phyloP scores from a whole-genome alignment of 2,888 invertebrate species.

The Caenorhabditis sp. region DNA sequence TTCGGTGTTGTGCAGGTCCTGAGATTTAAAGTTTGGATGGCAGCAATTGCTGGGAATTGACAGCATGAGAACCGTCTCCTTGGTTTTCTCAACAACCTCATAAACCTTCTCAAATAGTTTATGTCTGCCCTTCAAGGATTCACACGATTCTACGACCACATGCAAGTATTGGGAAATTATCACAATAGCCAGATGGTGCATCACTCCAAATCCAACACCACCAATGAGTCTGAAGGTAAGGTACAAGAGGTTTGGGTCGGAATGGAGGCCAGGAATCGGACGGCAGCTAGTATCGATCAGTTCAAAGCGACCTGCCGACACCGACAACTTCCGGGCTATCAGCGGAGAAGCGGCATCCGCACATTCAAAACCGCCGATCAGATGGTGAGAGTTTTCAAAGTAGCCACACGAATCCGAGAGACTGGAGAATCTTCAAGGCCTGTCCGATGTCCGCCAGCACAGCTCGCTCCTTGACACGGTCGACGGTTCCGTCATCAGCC shows the following conservation, averaged over 20 bases:
- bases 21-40: no score
- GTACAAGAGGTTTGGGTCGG: conserved; percentile 87
- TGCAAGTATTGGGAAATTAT: conserved; percentile 87
- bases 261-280: conserved; percentile 89
- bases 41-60: no score
- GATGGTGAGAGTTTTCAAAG: conserved; percentile 90
- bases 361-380: conserved; percentile 89
- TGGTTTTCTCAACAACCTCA: no score
- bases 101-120: no score
- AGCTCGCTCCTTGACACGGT: no score
- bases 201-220: conserved; percentile 88
- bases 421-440: conserved; percentile 80
- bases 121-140: no score
- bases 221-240: conserved; percentile 94
- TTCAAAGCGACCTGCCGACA: conserved; percentile 80
- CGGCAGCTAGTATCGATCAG: conserved; percentile 87
- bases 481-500: no score
- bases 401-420: conserved; percentile 88
- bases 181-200: conserved; percentile 88
- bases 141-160: no score
- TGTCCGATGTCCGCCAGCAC: no score
- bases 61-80: no score
- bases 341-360: conserved; percentile 96
- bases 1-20: no score
- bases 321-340: no score